Conservation (phyloP, 2,113 vertebrate species). For the Salvelinus fontinalis region DNA sequence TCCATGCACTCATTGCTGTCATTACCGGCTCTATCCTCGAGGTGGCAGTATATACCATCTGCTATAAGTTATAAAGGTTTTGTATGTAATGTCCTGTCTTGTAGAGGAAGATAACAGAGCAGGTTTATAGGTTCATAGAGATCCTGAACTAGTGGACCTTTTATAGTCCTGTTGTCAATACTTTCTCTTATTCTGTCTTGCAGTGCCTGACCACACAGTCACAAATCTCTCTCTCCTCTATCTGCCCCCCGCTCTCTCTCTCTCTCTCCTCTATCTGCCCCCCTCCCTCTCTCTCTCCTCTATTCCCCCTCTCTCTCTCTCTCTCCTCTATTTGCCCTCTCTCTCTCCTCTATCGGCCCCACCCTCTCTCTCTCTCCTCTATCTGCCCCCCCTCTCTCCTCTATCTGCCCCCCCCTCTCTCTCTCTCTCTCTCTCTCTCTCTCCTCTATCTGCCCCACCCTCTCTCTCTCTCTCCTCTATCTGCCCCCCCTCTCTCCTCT, state of each 20-base stretch:
- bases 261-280: accelerated
- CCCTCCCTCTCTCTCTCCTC: conserved; percentile 57
- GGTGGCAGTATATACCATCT: conserved; percentile 7
- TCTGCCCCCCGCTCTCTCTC: no score
- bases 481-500: no score
- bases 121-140: no score
- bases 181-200: no score
- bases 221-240: not conserved
- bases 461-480: no score
- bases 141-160: no score
- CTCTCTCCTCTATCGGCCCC: no score
- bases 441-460: no score
- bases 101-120: no score
- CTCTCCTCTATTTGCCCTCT: not conserved
- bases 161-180: no score
- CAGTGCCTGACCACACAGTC: not conserved
- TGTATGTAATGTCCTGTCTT: not conserved
- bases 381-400: not conserved
- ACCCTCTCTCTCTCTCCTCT: not conserved
- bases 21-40: not conserved
- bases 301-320: not conserved
- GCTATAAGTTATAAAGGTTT: not conserved
- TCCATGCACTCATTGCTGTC: not conserved
- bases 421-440: no score
- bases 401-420: no score